Evolutionary conservation across 1,140 invertebrate species (phyloP).

Genomic region (Parapsyche elsis): DNA sequence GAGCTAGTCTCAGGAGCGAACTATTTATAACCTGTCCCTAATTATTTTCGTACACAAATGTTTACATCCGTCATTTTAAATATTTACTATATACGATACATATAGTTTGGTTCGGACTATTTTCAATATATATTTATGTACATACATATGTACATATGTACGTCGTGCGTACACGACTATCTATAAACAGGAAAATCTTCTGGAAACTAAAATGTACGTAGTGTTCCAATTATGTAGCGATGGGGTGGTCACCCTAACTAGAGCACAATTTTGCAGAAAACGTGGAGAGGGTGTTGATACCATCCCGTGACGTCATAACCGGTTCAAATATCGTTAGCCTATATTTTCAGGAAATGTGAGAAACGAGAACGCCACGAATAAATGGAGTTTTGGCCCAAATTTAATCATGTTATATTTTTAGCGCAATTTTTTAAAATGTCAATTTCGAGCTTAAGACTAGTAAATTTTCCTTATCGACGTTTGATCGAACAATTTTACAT

Average conservation of each 20-base stretch:
- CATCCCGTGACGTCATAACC: slow-evolving; percentile 48
- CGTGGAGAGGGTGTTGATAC: background rate
- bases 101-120: slow-evolving; percentile 27
- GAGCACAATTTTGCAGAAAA: background rate
- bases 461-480: too few relatives aligned
- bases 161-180: too few relatives aligned
- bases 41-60: slow-evolving; percentile 41
- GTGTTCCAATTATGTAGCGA: background rate
- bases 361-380: background rate
- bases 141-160: too few relatives aligned
- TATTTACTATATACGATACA: slow-evolving; percentile 37
- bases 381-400: background rate
- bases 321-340: slow-evolving; percentile 54
- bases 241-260: background rate
- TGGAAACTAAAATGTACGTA: too few relatives aligned
- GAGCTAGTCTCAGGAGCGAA: background rate
- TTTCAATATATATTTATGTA: slow-evolving; percentile 1
- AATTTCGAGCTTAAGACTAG: too few relatives aligned
- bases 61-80: slow-evolving; percentile 38
- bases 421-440: too few relatives aligned
- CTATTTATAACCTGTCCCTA: slow-evolving; percentile 20
- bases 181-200: too few relatives aligned
- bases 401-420: background rate
- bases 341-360: slow-evolving; percentile 43
- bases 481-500: too few relatives aligned